These are phyloP conservation scores for Aphaenogaster floridana DNA, from an alignment of 1,140 invertebrate species.

Conservation along the genomic window DNA sequence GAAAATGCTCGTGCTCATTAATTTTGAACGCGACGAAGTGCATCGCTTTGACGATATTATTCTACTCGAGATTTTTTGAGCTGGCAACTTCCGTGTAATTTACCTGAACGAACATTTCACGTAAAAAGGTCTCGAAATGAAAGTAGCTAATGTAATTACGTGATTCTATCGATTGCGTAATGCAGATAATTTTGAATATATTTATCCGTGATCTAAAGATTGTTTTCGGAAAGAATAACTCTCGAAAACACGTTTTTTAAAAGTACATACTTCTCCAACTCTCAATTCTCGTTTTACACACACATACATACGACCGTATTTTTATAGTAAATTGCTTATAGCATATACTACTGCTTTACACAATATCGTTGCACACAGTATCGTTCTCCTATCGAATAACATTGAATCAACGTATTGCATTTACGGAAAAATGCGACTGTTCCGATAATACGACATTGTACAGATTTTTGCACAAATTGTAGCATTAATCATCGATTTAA, in stretches of 20 bases:
- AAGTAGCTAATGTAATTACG: neutral
- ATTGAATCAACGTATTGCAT: neutral
- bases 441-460: neutral
- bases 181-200: neutral
- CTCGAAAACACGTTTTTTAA: neutral
- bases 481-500: constrained; percentile 29
- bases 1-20: constrained; percentile 51
- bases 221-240: neutral
- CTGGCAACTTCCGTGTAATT: constrained; percentile 23
- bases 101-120: neutral
- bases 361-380: neutral
- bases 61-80: constrained; percentile 50
- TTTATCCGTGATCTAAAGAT: neutral
- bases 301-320: no score
- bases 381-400: neutral
- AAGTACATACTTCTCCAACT: neutral
- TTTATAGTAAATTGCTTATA: neutral
- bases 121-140: constrained; percentile 9
- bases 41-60: constrained; percentile 53
- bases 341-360: neutral
- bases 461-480: neutral
- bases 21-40: constrained; percentile 42
- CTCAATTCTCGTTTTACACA: neutral
- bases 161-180: neutral
- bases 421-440: neutral